Evolutionary conservation across 1,140 invertebrate species (phyloP), one percentile per base, ranked within the genome.

Genomic region (Ectropis grisescens): DNA sequence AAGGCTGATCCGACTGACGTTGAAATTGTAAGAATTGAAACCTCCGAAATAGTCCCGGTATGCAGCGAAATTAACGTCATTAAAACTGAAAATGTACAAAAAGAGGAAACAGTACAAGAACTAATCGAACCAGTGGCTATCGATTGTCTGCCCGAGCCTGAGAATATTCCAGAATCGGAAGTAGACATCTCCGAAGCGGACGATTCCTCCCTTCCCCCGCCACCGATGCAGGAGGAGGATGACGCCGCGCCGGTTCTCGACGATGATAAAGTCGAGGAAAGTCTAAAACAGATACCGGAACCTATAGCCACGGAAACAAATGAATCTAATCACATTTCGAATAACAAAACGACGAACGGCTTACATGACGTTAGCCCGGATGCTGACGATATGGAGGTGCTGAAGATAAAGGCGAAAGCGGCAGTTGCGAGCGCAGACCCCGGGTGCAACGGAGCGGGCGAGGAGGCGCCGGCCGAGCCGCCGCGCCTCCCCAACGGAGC

Each of bases 341-440:
- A 4, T 8, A 3, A 19, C 3, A 8, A 19, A 19, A 3, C 8
- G 16, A 19, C 16, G 16, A 19, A 19, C 16, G 16, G 16, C 16
- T 3, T 19, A 3, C 3, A 19, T 8, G 16, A 19, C 3, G 8
- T 15, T 9, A 23, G 6, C 9, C 13, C 14, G 2, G 16, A 4
- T 8, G 16, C 16, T 19, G 3, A 19, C 15, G 44, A 46, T 29
- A 41, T 36, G n/a, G 39, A 46, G 13, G 41, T 45, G 30, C 16
- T 41, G 14, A 45, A 43, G 14, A 47, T 38, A 10, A 45, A 43
- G 36, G 34, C 41, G 28, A 56, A 52, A 46, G 42, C 25, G 13
- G 14, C 13, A 1, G 16, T 22, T 29, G 34, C 34, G 29, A 22
- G 29, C 9, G 13, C 25, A 19, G 8, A 19, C 16, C 3, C 8